These are phyloP conservation scores for Mesitornis unicolor DNA, from an alignment of 2,113 vertebrate species.

Conservation along the genomic window DNA sequence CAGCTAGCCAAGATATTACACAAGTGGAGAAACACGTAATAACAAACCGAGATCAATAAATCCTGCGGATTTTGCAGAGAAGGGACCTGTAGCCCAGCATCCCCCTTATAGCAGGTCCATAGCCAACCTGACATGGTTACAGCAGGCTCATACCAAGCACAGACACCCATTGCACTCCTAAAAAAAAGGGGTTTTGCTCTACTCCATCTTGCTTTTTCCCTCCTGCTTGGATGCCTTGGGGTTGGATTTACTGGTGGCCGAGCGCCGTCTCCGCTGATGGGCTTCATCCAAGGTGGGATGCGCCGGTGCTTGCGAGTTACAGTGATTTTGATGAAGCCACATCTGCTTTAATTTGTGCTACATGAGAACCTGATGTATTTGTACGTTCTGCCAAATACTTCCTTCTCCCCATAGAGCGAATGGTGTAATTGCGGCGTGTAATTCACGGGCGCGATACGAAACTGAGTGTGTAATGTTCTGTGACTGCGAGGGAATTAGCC, in stretches of 20 bases:
- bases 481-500: neutral
- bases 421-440: neutral
- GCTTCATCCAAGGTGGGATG: neutral
- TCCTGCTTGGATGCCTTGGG: neutral
- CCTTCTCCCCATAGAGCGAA: neutral
- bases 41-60: neutral
- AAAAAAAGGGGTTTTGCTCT: neutral
- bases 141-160: fast-evolving
- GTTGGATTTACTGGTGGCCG: neutral
- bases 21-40: neutral
- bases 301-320: fast-evolving
- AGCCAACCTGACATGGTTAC: neutral
- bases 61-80: too few relatives aligned
- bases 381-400: neutral
- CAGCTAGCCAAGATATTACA: neutral
- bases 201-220: neutral
- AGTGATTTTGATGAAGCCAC: neutral
- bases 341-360: neutral
- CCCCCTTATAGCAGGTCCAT: too few relatives aligned
- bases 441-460: neutral
- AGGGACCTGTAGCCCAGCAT: neutral
- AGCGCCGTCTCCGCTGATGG: neutral
- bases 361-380: neutral
- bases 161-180: fast-evolving
- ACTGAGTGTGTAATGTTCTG: conserved; percentile 1